Base-by-base conservation (phyloP, 2,888 invertebrate genomes). In the Drosophila rellima region DNA sequence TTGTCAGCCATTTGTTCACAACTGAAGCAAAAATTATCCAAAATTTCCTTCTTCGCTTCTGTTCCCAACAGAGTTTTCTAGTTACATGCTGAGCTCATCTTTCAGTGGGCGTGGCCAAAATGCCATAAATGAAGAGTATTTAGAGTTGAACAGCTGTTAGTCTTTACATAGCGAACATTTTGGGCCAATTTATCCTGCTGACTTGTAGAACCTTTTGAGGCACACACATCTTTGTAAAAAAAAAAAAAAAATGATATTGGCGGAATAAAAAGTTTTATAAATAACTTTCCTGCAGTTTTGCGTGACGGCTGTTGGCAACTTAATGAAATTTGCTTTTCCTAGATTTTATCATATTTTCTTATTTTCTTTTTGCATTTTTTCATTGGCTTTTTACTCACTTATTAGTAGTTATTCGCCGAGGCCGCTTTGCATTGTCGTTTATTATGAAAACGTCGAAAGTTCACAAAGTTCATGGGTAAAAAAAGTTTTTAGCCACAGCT, bases 381-480 rank as follows among this genome's bases (percentile, higher is more conserved):
- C 15, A 23, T 45, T 55, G 6, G 11, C 17, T 26, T 52, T 18
- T 11, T 40, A 20, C 39, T 17, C 33, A 40, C 62, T 56, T 67
- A 66, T 67, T 52, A 71, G 52, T 47, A 39, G 54, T 26, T 59
- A 45, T 52, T 23, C 18, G 62, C 31, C 37, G 20, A 15, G 39
- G 56, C 44, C 51, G 44, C 45, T 73, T 71, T 78, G 75, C 82
- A 71, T 65, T 81, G 76, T 74, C 67, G 70, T 74, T 80, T 74
- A 66, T 74, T 74, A 64, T 48, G 70, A 70, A 74, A 80, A 80
- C 79, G 81, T 78, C 78, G 70, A 78, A 89, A 89, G 77, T 84
- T 88, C 84, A 44, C 23, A 35, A 55, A 44, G 23, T 44, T 64
- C 31, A 59, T 18, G 52, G 71, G 67, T 78, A 81, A 84, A 87